phyloP scores from a whole-genome alignment of 1,140 invertebrate species.

The Zaprionus tsacasi region DNA sequence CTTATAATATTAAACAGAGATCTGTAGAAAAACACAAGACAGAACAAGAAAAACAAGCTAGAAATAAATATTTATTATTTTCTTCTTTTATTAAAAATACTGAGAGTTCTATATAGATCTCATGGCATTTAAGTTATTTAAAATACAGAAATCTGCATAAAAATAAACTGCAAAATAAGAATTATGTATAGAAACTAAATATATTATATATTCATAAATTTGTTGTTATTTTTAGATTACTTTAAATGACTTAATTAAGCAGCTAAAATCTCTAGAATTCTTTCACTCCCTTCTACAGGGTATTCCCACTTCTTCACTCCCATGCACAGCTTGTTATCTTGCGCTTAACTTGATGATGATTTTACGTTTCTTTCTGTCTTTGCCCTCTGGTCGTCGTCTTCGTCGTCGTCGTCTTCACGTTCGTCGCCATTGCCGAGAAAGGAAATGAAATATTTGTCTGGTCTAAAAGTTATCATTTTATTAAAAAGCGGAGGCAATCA shows the following conservation, averaged over 20 bases:
- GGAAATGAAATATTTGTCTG: slow-evolving; percentile 84
- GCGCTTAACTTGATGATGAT: slow-evolving; percentile 66
- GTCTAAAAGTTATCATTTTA: slow-evolving; percentile 84
- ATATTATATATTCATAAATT: too few relatives aligned
- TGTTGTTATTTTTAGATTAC: too few relatives aligned
- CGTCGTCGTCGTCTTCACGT: slow-evolving; percentile 26
- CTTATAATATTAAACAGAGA: too few relatives aligned
- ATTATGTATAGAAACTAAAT: too few relatives aligned
- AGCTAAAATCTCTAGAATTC: not conserved
- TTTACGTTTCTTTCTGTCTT: slow-evolving; percentile 68
- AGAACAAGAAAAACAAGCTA: too few relatives aligned
- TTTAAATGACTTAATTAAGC: too few relatives aligned
- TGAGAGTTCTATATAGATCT: not conserved
- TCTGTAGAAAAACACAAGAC: too few relatives aligned
- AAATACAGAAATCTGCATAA: not conserved
- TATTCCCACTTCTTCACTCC: slow-evolving; percentile 4
- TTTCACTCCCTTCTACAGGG: slow-evolving; percentile 15
- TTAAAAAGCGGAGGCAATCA: slow-evolving; percentile 83
- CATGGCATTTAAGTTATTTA: not conserved
- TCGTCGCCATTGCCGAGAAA: slow-evolving; percentile 58
- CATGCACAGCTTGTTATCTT: slow-evolving; percentile 23
- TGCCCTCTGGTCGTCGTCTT: slow-evolving; percentile 28
- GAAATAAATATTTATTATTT: too few relatives aligned
- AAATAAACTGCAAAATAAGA: too few relatives aligned
- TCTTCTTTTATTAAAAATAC: too few relatives aligned